These are phyloP conservation scores for Calidris pygmaea DNA, from an alignment of 2,113 vertebrate genomes.

Conservation along the genomic window DNA sequence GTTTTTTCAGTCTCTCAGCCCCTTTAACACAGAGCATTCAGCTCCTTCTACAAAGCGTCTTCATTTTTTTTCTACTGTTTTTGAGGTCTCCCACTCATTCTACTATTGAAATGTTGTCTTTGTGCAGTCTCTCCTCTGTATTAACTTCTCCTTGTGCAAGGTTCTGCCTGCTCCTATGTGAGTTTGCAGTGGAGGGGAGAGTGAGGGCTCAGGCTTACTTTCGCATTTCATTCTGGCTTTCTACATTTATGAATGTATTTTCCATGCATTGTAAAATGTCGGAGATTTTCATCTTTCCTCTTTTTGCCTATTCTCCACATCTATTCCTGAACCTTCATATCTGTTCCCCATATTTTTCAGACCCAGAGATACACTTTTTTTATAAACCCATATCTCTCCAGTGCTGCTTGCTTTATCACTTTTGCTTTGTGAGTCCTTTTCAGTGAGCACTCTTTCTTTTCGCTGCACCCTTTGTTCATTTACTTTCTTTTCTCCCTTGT, in stretches of 20 bases:
- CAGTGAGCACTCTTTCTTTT: neutral
- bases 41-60: constrained; percentile 37
- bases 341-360: neutral
- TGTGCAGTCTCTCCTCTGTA: constrained; percentile 19
- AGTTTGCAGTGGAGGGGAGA: neutral
- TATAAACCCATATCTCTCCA: neutral
- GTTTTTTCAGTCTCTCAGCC: constrained; percentile 23
- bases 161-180: neutral
- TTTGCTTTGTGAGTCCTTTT: neutral
- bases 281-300: neutral
- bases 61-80: neutral
- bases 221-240: neutral
- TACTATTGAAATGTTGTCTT: constrained; percentile 42
- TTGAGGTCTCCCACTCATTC: constrained; percentile 33
- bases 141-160: neutral
- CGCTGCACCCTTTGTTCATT: neutral
- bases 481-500: neutral
- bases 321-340: neutral
- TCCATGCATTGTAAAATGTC: neutral
- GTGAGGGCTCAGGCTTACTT: neutral
- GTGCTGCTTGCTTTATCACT: neutral
- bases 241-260: neutral
- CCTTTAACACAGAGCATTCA: constrained; percentile 30
- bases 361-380: neutral
- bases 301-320: neutral